These are phyloP conservation scores for Antrozous pallidus DNA, from an alignment of 2,797 vertebrate genomes.

Conservation along the genomic window DNA sequence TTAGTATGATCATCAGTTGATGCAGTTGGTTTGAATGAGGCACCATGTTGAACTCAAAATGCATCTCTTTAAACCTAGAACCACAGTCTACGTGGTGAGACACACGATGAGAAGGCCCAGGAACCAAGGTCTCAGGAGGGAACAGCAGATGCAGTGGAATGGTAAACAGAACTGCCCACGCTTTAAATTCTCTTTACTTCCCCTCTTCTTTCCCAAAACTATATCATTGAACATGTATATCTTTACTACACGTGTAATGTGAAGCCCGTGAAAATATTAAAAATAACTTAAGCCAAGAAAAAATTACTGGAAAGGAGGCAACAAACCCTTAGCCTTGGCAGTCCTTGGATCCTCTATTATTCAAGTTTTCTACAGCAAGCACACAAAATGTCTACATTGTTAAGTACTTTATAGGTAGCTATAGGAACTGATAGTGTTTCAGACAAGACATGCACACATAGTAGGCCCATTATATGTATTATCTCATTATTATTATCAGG, in stretches of 20 bases:
- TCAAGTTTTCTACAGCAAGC: background rate
- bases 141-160: background rate
- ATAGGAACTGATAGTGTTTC: background rate
- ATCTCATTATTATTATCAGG: background rate
- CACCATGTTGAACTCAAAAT: background rate
- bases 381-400: background rate
- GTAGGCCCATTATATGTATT: background rate
- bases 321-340: background rate
- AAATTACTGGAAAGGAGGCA: background rate
- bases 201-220: background rate
- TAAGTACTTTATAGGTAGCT: background rate
- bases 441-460: background rate
- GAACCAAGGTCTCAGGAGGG: background rate
- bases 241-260: background rate
- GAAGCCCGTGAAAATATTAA: background rate
- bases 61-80: background rate
- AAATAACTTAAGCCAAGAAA: background rate
- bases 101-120: rapidly evolving
- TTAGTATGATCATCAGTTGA: background rate
- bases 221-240: background rate
- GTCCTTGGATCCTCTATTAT: background rate
- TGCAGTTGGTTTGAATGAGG: background rate
- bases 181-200: background rate
- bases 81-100: background rate
- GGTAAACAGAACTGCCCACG: background rate